Conservation (phyloP, 2,797 vertebrate genomes). For the Oreortyx pictus region DNA sequence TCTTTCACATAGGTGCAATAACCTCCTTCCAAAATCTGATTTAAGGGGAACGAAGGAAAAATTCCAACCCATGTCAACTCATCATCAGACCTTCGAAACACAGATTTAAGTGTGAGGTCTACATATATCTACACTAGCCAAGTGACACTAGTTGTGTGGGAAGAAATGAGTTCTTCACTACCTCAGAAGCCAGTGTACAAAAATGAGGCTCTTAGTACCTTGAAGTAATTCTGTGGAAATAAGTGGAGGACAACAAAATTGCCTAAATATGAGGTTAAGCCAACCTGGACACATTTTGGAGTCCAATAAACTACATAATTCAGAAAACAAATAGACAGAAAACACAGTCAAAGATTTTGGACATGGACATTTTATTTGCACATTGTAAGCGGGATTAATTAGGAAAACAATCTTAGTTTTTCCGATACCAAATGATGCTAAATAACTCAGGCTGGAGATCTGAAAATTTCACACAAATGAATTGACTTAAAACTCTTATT, state of each 20-base stretch:
- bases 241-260: neutral
- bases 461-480: neutral
- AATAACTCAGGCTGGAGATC: neutral
- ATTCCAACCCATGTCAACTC: neutral
- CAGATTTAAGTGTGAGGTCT: neutral
- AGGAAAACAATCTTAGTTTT: neutral
- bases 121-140: neutral
- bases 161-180: neutral
- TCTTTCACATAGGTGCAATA: neutral
- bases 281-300: neutral
- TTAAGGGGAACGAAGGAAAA: neutral
- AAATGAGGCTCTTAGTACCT: neutral
- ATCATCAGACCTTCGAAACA: neutral
- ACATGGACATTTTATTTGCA: neutral
- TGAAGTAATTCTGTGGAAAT: neutral
- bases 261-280: neutral
- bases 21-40: neutral
- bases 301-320: neutral
- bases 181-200: neutral
- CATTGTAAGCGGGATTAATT: neutral
- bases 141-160: neutral
- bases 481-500: neutral
- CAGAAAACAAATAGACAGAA: neutral
- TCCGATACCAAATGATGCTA: constrained; percentile 1
- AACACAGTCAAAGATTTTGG: neutral